These are phyloP conservation scores for Uria lomvia DNA, from an alignment of 2,113 vertebrate species.

Conservation along the genomic window DNA sequence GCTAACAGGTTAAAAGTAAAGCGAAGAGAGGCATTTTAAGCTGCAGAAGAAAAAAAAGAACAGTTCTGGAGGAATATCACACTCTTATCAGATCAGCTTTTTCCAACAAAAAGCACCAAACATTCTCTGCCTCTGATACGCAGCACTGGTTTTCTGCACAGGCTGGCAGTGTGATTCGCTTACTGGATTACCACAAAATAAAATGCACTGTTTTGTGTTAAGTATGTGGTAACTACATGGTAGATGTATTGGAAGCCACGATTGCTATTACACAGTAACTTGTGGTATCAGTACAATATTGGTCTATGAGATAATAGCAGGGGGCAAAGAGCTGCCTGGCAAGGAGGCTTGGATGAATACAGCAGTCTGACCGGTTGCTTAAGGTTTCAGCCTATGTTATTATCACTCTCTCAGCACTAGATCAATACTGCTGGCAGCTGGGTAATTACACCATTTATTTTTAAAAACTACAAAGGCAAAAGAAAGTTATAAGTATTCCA, in stretches of 20 bases:
- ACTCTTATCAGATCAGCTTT: neutral
- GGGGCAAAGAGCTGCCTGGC: neutral
- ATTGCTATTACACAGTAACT: neutral
- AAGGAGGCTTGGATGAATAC: neutral
- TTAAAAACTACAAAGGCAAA: neutral
- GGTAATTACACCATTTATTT: neutral
- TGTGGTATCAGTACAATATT: neutral
- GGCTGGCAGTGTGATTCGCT: neutral
- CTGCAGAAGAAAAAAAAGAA: neutral
- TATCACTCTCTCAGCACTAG: neutral
- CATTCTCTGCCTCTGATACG: fast-evolving
- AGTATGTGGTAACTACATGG: slow-evolving; percentile 40
- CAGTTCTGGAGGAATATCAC: neutral
- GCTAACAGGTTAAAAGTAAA: neutral
- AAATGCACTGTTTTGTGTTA: neutral
- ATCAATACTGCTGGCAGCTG: neutral
- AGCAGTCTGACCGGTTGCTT: neutral
- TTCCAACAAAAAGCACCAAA: neutral
- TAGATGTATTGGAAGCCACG: neutral
- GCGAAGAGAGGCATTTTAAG: neutral
- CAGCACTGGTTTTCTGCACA: neutral
- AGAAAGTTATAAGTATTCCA: neutral
- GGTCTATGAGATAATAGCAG: slow-evolving; percentile 34
- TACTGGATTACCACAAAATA: slow-evolving; percentile 4
- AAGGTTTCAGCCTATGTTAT: neutral